Evolutionary conservation across 2,113 vertebrate species (phyloP).

Genomic region (Castor canadensis): DNA sequence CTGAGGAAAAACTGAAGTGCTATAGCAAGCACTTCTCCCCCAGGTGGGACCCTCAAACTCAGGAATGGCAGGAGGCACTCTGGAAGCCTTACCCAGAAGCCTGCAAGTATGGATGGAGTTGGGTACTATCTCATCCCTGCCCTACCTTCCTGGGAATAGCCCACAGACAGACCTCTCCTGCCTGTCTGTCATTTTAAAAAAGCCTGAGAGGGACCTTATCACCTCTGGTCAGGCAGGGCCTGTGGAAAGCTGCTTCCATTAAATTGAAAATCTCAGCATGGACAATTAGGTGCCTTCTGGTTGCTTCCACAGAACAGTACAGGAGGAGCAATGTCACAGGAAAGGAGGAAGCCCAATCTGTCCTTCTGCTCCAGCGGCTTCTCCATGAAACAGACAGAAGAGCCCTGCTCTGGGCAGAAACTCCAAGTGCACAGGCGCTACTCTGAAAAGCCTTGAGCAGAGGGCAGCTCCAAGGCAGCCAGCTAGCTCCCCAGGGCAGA

Average conservation of each 20-base stretch:
- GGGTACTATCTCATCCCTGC: not conserved
- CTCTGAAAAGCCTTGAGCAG: not conserved
- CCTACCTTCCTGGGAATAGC: not conserved
- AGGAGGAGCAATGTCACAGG: not conserved
- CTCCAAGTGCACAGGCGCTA: fast-evolving
- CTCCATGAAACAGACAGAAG: not conserved
- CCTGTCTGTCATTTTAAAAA: not conserved
- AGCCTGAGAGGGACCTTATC: not conserved
- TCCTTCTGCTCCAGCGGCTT: fast-evolving
- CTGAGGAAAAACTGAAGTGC: not conserved
- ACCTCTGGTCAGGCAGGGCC: not conserved
- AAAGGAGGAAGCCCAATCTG: not conserved
- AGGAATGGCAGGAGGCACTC: not conserved
- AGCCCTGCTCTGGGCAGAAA: not conserved
- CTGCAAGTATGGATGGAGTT: not conserved
- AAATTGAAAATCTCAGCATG: not conserved
- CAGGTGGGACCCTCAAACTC: not conserved
- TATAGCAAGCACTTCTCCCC: not conserved
- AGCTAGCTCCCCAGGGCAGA: not conserved
- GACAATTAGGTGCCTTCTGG: not conserved
- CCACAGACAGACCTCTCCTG: not conserved
- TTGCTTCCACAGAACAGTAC: not conserved
- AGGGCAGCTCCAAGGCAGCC: not conserved
- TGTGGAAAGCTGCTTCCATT: not conserved
- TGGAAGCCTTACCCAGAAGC: not conserved